Evolutionary conservation across 2,888 invertebrate genomes (phyloP), one percentile per base, ranked within the genome.

Genomic region (Linyphia triangularis): DNA sequence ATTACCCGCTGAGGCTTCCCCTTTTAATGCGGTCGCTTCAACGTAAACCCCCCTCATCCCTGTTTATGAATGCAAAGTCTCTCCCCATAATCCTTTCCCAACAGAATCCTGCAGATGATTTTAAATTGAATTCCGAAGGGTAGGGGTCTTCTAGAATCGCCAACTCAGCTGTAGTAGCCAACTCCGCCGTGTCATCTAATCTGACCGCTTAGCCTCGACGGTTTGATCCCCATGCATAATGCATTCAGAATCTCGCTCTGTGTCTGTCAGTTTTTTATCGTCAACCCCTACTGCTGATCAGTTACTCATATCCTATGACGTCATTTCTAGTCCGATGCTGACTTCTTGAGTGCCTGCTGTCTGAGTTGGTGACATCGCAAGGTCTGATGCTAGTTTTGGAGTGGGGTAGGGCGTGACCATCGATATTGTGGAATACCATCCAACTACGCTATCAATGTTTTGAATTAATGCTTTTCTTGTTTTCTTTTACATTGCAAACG

Each of bases 301-400:
- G 85, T 85, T 85, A 85, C 85, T 85, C 85, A 85, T 85, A 79
- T 78, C 70, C 78, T 63, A 43, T 85, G 85, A 85, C 85, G 85
- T 85, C 82, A 82, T 40, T n/a, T n/a, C n/a, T n/a, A n/a, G n/a
- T n/a, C 13, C 37, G 13, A 9, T 26, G 59, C n/a, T 59, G 59
- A 28, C 37, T 33, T 61, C 75, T 67, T 16, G 33, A n/a, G 67
- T 19, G 28, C 16, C 2, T n/a, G 43, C 43, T 43, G 43, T 2
- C 43, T 13, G n/a, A n/a, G n/a, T n/a, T n/a, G n/a, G n/a, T n/a
- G n/a, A n/a, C n/a, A n/a, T n/a, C n/a, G n/a, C n/a, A n/a, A n/a
- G n/a, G n/a, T n/a, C n/a, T n/a, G n/a, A n/a, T n/a, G n/a, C n/a
- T n/a, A n/a, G n/a, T n/a, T n/a, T n/a, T n/a, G n/a, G n/a, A n/a